Percentiles rank a stretch among this genome's conserved stretches.
Evolutionary conservation across 2,113 vertebrate species (phyloP).

Genomic region (Rostratula benghalensis): DNA sequence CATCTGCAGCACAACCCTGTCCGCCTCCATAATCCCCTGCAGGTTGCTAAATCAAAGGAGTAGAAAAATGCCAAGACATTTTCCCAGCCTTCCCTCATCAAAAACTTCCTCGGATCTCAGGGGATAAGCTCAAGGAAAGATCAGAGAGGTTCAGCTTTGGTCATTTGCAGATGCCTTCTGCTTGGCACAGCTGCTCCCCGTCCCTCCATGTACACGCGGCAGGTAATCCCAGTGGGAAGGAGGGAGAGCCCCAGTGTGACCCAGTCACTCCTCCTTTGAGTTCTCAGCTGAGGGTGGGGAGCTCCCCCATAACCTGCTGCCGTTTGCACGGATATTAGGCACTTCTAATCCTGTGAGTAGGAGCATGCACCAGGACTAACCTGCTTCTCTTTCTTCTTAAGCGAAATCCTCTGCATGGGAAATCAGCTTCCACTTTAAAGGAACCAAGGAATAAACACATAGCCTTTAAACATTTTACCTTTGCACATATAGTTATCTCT

Average conservation of each 20-base stretch:
- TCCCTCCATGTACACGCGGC: neutral
- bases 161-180: neutral
- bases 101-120: neutral
- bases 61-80: neutral
- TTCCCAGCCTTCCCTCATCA: neutral
- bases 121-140: neutral
- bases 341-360: neutral
- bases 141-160: neutral
- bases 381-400: neutral
- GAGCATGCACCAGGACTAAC: conserved; percentile 3
- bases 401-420: neutral
- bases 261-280: neutral
- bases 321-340: neutral
- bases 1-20: neutral
- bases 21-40: neutral
- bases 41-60: neutral
- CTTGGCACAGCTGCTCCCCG: neutral
- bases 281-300: neutral
- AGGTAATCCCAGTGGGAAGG: conserved; percentile 24
- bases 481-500: neutral
- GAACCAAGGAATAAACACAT: neutral
- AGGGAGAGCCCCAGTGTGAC: neutral
- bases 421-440: conserved; percentile 5
- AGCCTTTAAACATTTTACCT: neutral
- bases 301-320: neutral